A percentile compares a stretch with the other conserved stretches of the same genome.
Conservation (phyloP, 37 sponge, comb jelly and placozoan species). For the Bolinopsis microptera region DNA sequence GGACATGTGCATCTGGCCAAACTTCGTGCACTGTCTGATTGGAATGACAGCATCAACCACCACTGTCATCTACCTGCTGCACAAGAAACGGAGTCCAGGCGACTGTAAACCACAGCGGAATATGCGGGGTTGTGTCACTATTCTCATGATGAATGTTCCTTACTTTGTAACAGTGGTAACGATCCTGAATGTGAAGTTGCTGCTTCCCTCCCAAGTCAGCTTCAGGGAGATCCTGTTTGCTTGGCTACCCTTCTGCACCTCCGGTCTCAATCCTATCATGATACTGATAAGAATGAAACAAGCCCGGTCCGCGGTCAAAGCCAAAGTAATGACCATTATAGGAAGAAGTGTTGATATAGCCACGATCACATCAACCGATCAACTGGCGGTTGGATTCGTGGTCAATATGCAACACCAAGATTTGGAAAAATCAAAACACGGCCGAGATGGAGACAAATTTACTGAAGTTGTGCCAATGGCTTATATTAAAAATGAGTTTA, state of each 20-base stretch:
- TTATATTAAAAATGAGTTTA: background rate
- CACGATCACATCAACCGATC: background rate
- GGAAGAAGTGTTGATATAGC: background rate
- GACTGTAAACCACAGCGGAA: background rate
- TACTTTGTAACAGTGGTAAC: background rate
- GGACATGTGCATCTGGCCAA: slow-evolving; percentile 21
- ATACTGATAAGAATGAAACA: background rate
- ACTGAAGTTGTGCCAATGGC: background rate
- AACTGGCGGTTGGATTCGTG: background rate
- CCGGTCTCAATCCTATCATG: slow-evolving; percentile 25
- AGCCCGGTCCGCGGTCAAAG: background rate
- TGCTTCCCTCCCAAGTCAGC: slow-evolving; percentile 11
- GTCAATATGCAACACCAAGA: background rate
- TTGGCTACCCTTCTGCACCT: slow-evolving; percentile 38
- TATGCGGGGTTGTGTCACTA: background rate
- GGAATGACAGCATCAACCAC: slow-evolving; percentile 13
- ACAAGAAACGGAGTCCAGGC: background rate
- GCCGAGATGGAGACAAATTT: background rate
- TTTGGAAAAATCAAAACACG: background rate
- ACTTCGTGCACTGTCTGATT: slow-evolving; percentile 53
- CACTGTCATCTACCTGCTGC: background rate
- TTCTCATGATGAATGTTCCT: slow-evolving; percentile 18
- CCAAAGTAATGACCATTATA: background rate
- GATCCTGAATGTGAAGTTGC: background rate
- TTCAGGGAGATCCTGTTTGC: slow-evolving; percentile 41